These are phyloP conservation scores for Etheostoma spectabile DNA, from an alignment of 2,113 vertebrate species.

Conservation along the genomic window DNA sequence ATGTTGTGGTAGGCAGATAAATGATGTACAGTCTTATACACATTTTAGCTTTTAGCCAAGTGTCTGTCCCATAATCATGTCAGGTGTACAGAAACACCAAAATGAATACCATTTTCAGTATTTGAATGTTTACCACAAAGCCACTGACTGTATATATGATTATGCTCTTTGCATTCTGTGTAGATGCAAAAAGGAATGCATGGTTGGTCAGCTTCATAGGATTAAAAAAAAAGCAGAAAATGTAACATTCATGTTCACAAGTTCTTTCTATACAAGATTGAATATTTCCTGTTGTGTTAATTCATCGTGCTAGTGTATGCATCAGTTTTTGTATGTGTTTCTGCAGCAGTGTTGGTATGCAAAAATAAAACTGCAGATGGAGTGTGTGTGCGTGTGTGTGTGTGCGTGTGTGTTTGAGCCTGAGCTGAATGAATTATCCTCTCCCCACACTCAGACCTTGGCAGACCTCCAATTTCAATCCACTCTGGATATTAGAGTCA, in stretches of 20 bases:
- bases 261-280: constrained; percentile 18
- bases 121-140: constrained; percentile 35
- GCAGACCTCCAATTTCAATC: constrained; percentile 51
- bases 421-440: constrained; percentile 62
- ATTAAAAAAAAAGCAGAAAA: constrained; percentile 15
- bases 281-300: background rate
- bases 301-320: background rate
- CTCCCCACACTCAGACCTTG: constrained; percentile 53
- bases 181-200: constrained; percentile 37
- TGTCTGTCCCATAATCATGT: constrained; percentile 36
- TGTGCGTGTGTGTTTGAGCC: background rate
- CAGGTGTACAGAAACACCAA: constrained; percentile 23
- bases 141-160: constrained; percentile 56
- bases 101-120: constrained; percentile 18
- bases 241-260: constrained; percentile 24
- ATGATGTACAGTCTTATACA: constrained; percentile 46
- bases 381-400: background rate
- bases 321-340: constrained; percentile 16
- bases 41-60: constrained; percentile 38
- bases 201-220: constrained; percentile 17
- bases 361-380: constrained; percentile 44
- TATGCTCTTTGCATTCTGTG: constrained; percentile 26
- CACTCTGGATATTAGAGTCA: constrained; percentile 61
- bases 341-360: constrained; percentile 34
- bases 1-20: constrained; percentile 37